Percentiles rank a stretch among this genome's conserved stretches.
Evolutionary conservation across 2,113 vertebrate genomes (phyloP).

Genomic region (Ailuropoda melanoleuca): DNA sequence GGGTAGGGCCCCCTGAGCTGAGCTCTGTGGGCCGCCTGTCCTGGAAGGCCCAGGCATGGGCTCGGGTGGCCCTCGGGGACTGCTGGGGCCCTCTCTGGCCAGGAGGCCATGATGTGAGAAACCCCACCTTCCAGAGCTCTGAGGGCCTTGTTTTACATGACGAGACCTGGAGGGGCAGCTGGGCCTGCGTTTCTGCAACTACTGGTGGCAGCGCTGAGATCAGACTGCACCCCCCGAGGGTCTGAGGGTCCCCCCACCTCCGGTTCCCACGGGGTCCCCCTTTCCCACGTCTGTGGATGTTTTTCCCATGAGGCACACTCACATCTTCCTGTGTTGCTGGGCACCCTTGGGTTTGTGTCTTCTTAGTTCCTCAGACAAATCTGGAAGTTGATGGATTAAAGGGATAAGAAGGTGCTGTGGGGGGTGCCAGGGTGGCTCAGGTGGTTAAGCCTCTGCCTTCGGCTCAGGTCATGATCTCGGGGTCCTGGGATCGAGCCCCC

Average conservation of each 20-base stretch:
- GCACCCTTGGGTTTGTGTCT: neutral
- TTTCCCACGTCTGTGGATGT: neutral
- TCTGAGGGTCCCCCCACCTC: neutral
- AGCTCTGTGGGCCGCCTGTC: neutral
- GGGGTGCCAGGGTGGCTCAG: neutral
- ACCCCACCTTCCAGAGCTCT: no score
- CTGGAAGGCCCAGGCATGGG: neutral
- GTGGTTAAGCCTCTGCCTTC: no score
- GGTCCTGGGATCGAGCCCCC: no score
- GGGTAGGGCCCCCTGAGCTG: accelerated
- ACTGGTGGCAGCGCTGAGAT: neutral
- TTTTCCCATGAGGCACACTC: neutral
- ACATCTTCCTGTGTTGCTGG: neutral
- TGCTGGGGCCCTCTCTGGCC: neutral
- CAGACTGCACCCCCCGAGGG: neutral
- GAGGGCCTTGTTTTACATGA: neutral
- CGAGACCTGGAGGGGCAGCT: neutral
- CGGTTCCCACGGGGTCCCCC: neutral
- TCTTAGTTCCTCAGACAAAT: neutral
- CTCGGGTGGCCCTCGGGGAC: accelerated
- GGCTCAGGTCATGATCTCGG: no score
- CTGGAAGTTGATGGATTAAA: neutral
- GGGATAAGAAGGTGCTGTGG: neutral
- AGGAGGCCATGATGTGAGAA: neutral
- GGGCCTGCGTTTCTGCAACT: neutral